Conservation (phyloP, 1,140 invertebrate species). For the Lutraria rhynchaena region DNA sequence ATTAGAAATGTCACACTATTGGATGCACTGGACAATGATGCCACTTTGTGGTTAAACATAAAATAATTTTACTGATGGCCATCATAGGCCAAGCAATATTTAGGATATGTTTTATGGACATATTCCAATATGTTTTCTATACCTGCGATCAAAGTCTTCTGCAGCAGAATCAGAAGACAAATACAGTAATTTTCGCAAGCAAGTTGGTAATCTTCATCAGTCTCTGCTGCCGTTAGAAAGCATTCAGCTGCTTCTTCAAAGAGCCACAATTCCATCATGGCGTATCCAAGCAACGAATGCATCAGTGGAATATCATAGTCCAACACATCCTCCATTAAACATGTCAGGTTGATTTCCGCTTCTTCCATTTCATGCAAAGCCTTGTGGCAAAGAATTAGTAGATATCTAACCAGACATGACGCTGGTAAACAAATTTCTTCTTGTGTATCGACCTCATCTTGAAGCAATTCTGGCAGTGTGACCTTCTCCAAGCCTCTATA, state of each 20-base stretch:
- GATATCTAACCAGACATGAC: conserved; percentile 71
- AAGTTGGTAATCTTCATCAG: conserved; percentile 76
- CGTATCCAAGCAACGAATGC: conserved; percentile 76
- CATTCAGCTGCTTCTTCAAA: conserved; percentile 75
- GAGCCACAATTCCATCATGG: conserved; percentile 77
- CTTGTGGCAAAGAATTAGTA: conserved; percentile 75
- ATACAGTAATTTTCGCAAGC: conserved; percentile 77
- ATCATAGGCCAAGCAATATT: conserved; percentile 1
- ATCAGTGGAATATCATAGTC: conserved; percentile 74
- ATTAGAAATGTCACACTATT: too few species aligned
- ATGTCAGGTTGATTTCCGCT: conserved; percentile 71
- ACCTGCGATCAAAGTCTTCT: conserved; percentile 57
- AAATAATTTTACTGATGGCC: too few species aligned
- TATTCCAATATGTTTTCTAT: conserved; percentile 66
- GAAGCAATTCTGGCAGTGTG: conserved; percentile 77
- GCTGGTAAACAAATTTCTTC: conserved; percentile 78
- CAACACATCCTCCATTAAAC: conserved; percentile 73
- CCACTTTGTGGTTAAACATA: too few species aligned
- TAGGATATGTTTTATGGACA: conserved; percentile 18
- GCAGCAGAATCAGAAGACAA: conserved; percentile 71
- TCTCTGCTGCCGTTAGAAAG: conserved; percentile 70
- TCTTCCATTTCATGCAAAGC: conserved; percentile 65
- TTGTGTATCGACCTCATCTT: conserved; percentile 79
- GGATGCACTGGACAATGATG: too few species aligned
- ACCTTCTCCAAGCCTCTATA: conserved; percentile 79